Conservation (phyloP, 2,888 invertebrate species). For the Lycocerus yunnanus region DNA sequence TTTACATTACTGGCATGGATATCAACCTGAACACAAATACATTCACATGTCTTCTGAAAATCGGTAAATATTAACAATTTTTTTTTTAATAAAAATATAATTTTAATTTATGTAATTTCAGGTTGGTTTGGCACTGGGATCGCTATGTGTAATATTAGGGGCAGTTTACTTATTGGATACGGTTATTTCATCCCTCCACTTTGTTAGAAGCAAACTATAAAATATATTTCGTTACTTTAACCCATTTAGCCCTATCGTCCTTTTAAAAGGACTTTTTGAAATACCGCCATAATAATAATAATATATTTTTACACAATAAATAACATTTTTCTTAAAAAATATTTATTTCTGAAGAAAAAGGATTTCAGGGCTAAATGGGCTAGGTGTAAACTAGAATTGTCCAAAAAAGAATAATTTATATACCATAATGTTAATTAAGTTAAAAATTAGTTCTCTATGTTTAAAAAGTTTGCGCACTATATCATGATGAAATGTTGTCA, state of each 20-base stretch:
- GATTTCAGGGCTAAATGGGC: no score
- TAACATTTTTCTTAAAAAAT: no score
- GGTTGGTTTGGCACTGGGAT: slow-evolving; percentile 80
- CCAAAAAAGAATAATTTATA: neutral
- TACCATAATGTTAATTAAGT: neutral
- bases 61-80: slow-evolving; percentile 54
- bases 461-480: neutral
- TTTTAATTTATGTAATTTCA: slow-evolving; percentile 37
- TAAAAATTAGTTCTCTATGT: neutral
- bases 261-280: no score
- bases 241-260: no score
- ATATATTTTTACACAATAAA: no score
- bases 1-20: slow-evolving; percentile 88
- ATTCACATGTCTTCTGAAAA: slow-evolving; percentile 73
- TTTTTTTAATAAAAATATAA: neutral
- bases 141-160: slow-evolving; percentile 78
- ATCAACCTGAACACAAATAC: slow-evolving; percentile 79
- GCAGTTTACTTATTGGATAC: slow-evolving; percentile 82
- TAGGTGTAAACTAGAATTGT: neutral
- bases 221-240: neutral
- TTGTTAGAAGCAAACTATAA: slow-evolving; percentile 31
- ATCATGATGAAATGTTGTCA: neutral
- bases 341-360: no score
- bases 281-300: no score
- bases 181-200: slow-evolving; percentile 69